Conservation (phyloP, 2,888 invertebrate genomes). For the Polyommatus icarus region DNA sequence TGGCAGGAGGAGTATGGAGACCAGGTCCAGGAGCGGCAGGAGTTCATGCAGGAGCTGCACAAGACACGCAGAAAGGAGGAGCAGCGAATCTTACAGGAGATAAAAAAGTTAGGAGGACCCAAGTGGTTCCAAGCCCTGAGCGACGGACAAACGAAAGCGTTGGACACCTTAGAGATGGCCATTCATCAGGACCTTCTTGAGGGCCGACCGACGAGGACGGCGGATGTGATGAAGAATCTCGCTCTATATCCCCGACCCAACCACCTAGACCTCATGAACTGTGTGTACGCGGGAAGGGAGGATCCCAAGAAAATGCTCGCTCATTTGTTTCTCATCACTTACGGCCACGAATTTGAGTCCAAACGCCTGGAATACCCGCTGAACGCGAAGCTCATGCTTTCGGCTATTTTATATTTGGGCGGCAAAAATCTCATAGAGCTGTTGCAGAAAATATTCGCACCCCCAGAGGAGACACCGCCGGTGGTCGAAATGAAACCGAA, state of each 20-base stretch:
- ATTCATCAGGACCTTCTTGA: constrained; percentile 68
- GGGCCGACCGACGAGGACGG: constrained; percentile 57
- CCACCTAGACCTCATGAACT: constrained; percentile 56
- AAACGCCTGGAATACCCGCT: constrained; percentile 55
- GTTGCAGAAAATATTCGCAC: constrained; percentile 56
- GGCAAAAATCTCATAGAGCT: constrained; percentile 53
- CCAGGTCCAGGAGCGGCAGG: constrained; percentile 56
- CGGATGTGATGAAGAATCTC: constrained; percentile 51
- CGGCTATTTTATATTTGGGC: constrained; percentile 65
- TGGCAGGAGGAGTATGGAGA: constrained; percentile 58
- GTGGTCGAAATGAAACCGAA: constrained; percentile 50
- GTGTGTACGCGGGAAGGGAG: constrained; percentile 54
- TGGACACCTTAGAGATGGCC: constrained; percentile 54
- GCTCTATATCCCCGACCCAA: constrained; percentile 61
- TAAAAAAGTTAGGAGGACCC: constrained; percentile 58
- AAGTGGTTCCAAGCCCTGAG: constrained; percentile 71
- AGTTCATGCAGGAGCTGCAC: constrained; percentile 67
- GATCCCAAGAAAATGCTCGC: constrained; percentile 68
- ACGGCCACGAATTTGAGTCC: constrained; percentile 58
- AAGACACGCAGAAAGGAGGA: constrained; percentile 50
- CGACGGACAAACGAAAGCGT: constrained; percentile 57
- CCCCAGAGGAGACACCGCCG: constrained; percentile 41
- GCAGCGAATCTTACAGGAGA: constrained; percentile 46
- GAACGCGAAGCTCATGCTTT: constrained; percentile 63
- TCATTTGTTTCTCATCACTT: constrained; percentile 56